Conservation (phyloP, 2,888 invertebrate species). For the Cecidostiba fungosa region DNA sequence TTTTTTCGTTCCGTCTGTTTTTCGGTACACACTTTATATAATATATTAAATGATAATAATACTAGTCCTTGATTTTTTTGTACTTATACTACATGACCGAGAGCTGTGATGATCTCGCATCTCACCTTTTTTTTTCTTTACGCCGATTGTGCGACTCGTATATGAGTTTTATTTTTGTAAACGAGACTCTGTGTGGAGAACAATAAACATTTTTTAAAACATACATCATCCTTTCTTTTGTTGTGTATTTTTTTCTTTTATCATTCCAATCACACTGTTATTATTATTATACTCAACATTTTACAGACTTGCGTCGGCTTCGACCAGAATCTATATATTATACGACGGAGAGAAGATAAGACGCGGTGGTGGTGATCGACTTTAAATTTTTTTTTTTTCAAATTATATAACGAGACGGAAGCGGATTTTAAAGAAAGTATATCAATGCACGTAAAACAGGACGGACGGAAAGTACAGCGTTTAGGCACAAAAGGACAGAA, state of each 20-base stretch:
- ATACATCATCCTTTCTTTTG: constrained; percentile 31
- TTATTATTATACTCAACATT: neutral
- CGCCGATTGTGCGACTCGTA: constrained; percentile 35
- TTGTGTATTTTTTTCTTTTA: neutral
- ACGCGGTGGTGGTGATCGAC: constrained; percentile 24
- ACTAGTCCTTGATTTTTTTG: neutral
- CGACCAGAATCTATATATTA: constrained; percentile 58
- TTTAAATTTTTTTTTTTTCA: constrained; percentile 21
- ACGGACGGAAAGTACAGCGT: constrained; percentile 17
- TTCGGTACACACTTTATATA: neutral
- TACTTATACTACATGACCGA: neutral
- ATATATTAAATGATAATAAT: neutral
- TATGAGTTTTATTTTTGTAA: constrained; percentile 64
- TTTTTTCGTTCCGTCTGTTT: constrained; percentile 2
- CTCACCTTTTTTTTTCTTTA: constrained; percentile 10
- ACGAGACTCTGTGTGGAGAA: constrained; percentile 59
- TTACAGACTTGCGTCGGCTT: constrained; percentile 17
- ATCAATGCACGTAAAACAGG: neutral
- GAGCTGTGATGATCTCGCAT: constrained; percentile 2
- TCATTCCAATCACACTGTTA: neutral
- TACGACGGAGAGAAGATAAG: neutral
- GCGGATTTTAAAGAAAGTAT: constrained; percentile 32
- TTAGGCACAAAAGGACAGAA: neutral
- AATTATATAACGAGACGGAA: neutral
- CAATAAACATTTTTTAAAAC: constrained; percentile 61